Conservation (phyloP, 2,797 vertebrate genomes). For the Sebastes melanostomus region DNA sequence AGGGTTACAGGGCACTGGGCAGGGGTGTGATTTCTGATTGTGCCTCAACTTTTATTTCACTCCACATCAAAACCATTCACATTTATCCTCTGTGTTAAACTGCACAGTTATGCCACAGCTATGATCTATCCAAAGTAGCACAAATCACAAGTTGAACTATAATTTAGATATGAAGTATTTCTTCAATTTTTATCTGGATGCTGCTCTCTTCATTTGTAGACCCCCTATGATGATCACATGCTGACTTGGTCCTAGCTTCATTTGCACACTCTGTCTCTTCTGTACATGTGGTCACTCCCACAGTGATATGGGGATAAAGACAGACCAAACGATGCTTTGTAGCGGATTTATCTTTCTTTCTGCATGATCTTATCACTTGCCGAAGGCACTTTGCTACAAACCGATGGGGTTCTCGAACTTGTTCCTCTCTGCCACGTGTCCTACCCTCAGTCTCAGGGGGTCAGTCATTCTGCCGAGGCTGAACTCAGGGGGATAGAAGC, state of each 20-base stretch:
- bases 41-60: neutral
- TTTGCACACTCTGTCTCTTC: slow-evolving; percentile 26
- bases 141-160: neutral
- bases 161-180: slow-evolving; percentile 2
- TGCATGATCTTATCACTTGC: slow-evolving; percentile 62
- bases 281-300: slow-evolving; percentile 49
- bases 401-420: slow-evolving; percentile 62
- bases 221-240: slow-evolving; percentile 18
- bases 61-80: neutral
- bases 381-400: slow-evolving; percentile 60
- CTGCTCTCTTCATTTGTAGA: neutral
- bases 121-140: neutral
- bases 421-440: slow-evolving; percentile 55
- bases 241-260: slow-evolving; percentile 40
- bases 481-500: slow-evolving; percentile 69
- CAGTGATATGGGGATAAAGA: slow-evolving; percentile 44
- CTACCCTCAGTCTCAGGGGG: slow-evolving; percentile 68
- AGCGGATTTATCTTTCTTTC: slow-evolving; percentile 36
- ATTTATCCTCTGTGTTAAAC: neutral
- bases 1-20: neutral
- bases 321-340: slow-evolving; percentile 47
- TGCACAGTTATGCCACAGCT: neutral
- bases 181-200: neutral
- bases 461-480: slow-evolving; percentile 70
- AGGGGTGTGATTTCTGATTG: neutral